These are phyloP conservation scores for Hemiprocne comata DNA, from an alignment of 2,113 vertebrate species.

Conservation along the genomic window DNA sequence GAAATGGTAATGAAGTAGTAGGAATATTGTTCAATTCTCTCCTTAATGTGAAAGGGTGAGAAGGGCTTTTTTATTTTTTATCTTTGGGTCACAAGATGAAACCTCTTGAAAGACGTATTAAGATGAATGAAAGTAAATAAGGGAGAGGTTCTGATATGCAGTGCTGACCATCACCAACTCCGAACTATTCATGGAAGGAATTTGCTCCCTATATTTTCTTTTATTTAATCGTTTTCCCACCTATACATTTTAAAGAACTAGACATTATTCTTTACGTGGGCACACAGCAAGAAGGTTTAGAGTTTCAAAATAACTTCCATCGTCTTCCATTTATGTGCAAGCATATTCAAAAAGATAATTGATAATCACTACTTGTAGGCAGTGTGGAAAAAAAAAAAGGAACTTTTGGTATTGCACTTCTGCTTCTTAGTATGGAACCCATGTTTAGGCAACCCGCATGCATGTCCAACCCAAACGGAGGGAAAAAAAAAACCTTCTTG, in stretches of 20 bases:
- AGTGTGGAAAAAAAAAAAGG: not conserved
- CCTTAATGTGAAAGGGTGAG: not conserved
- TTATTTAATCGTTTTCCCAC: not conserved
- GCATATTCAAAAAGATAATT: not conserved
- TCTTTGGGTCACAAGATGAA: not conserved
- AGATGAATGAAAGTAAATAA: no score
- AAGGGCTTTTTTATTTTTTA: not conserved
- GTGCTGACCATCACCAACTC: no score
- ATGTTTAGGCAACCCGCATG: no score
- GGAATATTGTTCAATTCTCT: not conserved
- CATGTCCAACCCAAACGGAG: no score
- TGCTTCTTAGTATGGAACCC: no score
- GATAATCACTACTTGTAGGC: not conserved
- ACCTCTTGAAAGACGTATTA: not conserved
- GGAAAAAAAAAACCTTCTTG: no score
- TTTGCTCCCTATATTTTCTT: not conserved
- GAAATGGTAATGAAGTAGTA: not conserved
- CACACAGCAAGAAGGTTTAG: not conserved
- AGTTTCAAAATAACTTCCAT: not conserved
- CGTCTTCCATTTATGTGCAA: not conserved
- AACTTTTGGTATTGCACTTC: no score
- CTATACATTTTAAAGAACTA: not conserved
- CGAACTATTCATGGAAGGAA: not conserved
- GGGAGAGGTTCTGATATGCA: no score
- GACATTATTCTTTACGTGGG: not conserved